Percentiles rank a stretch among this genome's conserved stretches.
Conservation (phyloP, 2,797 vertebrate genomes). For the Pseudopleuronectes americanus region DNA sequence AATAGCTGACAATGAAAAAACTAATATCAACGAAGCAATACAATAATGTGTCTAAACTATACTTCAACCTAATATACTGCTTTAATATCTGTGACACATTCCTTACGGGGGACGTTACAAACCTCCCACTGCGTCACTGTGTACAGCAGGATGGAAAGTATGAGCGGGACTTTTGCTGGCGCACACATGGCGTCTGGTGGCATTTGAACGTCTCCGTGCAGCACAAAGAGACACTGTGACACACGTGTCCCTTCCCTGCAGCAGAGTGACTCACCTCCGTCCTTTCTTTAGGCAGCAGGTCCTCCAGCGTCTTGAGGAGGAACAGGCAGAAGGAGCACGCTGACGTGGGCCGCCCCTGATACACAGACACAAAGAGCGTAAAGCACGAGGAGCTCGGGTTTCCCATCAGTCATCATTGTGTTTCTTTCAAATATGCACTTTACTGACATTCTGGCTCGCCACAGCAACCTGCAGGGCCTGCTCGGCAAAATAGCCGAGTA, state of each 20-base stretch:
- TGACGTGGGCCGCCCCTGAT: slow-evolving; percentile 48
- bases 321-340: slow-evolving; percentile 77
- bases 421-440: not conserved
- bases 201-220: slow-evolving; percentile 5
- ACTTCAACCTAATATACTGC: too few relatives aligned
- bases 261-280: slow-evolving; percentile 71
- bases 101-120: too few relatives aligned
- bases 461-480: slow-evolving; percentile 51
- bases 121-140: not conserved
- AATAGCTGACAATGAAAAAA: too few relatives aligned
- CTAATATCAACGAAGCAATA: too few relatives aligned
- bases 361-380: slow-evolving; percentile 9
- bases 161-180: not conserved
- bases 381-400: not conserved
- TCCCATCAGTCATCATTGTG: not conserved
- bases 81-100: too few relatives aligned
- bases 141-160: not conserved
- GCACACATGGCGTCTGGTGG: slow-evolving; percentile 12
- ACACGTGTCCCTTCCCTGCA: not conserved
- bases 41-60: too few relatives aligned
- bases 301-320: slow-evolving; percentile 73
- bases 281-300: slow-evolving; percentile 74
- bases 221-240: slow-evolving; percentile 8
- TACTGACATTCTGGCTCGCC: slow-evolving; percentile 50
- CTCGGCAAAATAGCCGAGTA: slow-evolving; percentile 60